Percentiles rank a stretch among this genome's conserved stretches.
Conservation (phyloP, 92 coral and sea anemone species). For the Actinernus sp. region DNA sequence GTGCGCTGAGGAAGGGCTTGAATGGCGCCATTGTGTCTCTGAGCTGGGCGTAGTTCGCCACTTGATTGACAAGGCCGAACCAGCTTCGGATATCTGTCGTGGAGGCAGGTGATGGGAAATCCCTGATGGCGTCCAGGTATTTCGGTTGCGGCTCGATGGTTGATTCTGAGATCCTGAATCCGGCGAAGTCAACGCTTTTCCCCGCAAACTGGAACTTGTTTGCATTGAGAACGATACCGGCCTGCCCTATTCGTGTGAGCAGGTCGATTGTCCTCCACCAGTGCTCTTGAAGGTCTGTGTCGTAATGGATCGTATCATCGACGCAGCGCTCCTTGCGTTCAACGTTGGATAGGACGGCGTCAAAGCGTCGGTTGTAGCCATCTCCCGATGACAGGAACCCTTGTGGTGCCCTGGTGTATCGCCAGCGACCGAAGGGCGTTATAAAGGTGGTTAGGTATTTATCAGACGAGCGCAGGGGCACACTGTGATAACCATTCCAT, state of each 20-base stretch:
- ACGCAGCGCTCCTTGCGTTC: conserved; percentile 40
- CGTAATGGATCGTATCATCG: conserved; percentile 29
- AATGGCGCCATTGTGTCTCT: conserved; percentile 29
- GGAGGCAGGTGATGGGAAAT: conserved; percentile 39
- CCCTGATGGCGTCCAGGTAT: conserved; percentile 52
- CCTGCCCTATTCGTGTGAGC: conserved; percentile 44
- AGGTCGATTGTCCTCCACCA: conserved; percentile 43
- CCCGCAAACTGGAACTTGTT: conserved; percentile 54
- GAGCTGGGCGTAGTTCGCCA: conserved; percentile 27
- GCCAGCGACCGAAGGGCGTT: conserved; percentile 57
- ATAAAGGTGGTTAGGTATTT: conserved; percentile 49
- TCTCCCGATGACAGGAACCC: conserved; percentile 60
- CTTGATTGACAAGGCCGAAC: conserved; percentile 39
- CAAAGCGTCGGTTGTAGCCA: conserved; percentile 48
- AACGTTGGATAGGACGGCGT: conserved; percentile 28
- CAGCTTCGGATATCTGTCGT: conserved; percentile 47
- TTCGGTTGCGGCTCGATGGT: conserved; percentile 53
- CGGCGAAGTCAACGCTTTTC: conserved; percentile 42
- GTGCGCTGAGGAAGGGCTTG: conserved; percentile 62
- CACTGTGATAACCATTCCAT: conserved; percentile 66
- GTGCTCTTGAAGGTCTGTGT: conserved; percentile 22
- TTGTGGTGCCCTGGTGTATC: conserved; percentile 57
- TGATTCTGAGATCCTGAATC: conserved; percentile 39
- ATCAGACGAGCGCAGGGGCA: conserved; percentile 41
- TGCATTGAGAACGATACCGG: conserved; percentile 55